Base-by-base conservation (phyloP, 2,888 invertebrate species). In the Polydrusus cervinus region DNA sequence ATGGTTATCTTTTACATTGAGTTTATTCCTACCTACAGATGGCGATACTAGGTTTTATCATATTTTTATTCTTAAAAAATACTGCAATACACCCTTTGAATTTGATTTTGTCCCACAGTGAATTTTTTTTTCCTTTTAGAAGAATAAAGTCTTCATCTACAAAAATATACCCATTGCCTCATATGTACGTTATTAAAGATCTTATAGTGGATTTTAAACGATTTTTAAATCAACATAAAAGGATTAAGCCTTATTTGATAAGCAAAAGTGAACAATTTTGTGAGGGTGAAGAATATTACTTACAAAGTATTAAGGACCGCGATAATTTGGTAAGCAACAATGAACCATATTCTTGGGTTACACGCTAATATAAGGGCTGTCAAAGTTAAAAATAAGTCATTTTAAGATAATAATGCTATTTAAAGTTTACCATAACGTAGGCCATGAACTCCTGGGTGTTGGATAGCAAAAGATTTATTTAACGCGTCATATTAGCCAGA, bases 171-270 rank as follows among this genome's bases (percentile, higher is more conserved):
- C 95, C 95, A 0, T 85, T 95, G 55, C 95, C 95, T 0, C 95
- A 95, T 83, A 92, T 94, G 91, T 95, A 94, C 84, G 93, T 95
- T 3, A 89, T 94, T 62, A 91, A 93, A 83, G 95, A 93, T 80
- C 82, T 93, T 49, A 89, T 92, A 0, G 90, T 92, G 0, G 95
- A 95, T 84, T 92, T 95, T 92, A 79, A 65, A 8, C 75, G 78
- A 55, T 82, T 82, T 71, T 45, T 79, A 3, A 66, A 81, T 10
- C 94, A 93, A 77, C 94, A 95, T 84, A 87, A 89, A 62, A 89
- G 89, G 62, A 93, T 94, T 75, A 91, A 92, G 67, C 95, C 95
- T 0, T 94, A 92, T 87, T 87, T 95, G 77, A 89, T 94, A 77
- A 89, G 91, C 78, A 87, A 86, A 53, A 82, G 82, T 3, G 83